phyloP scores from a whole-genome alignment of 2,797 vertebrate genomes.

The Morelia viridis region DNA sequence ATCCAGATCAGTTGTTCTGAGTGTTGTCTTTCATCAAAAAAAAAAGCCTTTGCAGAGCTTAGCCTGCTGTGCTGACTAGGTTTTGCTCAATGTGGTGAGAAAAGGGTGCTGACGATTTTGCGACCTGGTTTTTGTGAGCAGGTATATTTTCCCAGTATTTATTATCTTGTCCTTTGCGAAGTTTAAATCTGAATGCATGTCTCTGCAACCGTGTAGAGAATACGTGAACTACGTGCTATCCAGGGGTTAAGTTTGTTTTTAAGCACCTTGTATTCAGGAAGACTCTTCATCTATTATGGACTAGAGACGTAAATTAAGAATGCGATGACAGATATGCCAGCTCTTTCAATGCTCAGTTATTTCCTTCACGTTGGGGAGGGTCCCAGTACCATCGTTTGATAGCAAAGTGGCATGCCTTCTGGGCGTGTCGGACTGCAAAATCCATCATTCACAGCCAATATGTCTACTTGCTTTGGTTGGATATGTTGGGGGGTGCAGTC shows the following conservation, averaged over 20 bases:
- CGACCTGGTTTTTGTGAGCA: conserved; percentile 62
- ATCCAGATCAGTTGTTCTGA: neutral
- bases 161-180: conserved; percentile 61
- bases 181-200: conserved; percentile 52
- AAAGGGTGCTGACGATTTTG: conserved; percentile 60
- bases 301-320: conserved; percentile 72
- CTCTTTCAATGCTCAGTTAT: conserved; percentile 57
- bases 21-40: neutral
- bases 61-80: neutral
- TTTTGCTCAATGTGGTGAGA: conserved; percentile 63
- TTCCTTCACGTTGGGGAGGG: conserved; percentile 51
- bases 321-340: conserved; percentile 58
- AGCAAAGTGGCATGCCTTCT: conserved; percentile 66
- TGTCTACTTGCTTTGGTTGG: neutral
- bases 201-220: conserved; percentile 36
- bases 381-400: conserved; percentile 68
- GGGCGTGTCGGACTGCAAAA: neutral
- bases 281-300: conserved; percentile 58
- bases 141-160: conserved; percentile 50
- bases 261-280: conserved; percentile 64
- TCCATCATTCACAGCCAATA: neutral
- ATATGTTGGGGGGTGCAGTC: neutral
- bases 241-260: conserved; percentile 49
- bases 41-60: neutral
- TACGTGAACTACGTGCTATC: conserved; percentile 27